Base-by-base conservation (phyloP, 2,113 vertebrate genomes). In the Bufo bufo region DNA sequence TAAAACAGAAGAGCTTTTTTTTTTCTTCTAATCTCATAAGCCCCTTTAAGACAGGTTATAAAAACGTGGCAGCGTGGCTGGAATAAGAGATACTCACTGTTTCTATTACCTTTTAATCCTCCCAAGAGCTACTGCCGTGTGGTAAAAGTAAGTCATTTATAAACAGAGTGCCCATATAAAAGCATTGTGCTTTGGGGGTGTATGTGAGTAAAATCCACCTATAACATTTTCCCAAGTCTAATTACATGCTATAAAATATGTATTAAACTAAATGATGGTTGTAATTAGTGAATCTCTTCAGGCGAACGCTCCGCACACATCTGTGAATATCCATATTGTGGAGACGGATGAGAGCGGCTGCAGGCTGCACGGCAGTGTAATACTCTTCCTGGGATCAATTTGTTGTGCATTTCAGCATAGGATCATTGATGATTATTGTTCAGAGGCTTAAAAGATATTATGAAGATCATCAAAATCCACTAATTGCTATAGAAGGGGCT, bases 371-470 rank as follows among this genome's bases (percentile, higher is more conserved):
- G 8, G 23, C 47, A 77, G 43, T 61, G 79, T 61, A 81, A 81
- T 58, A 61, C 33, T 81, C 79, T 81, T 81, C 61, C 79, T 43
- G 79, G 79, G 79, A 81, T 81, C 79, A 81, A 61, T 81, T 81
- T 80, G 91, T 89, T 80, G n/a, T 80, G 59, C 20, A 17, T 80
- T 80, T 43, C 78, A 45, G 45, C 23, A 59, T 14, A 90, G 90
- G 90, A 91, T 92, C 93, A 93, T 93, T 94, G 88, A 89, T 91
- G 92, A 90, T 94, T 93, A 93, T 92, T 94, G 94, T 93, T 92
- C 93, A 92, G 92, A 94, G 91, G 91, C 93, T 92, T 91, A 92
- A 92, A 92, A 89, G 89, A 92, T 87, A 91, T 89, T 91, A 91
- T 93, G 89, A 89, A 91, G 90, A 87, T 90, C 91, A 92, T 91